These are phyloP conservation scores for Heliconius ismenius DNA, from an alignment of 2,888 invertebrate genomes.

Conservation along the genomic window DNA sequence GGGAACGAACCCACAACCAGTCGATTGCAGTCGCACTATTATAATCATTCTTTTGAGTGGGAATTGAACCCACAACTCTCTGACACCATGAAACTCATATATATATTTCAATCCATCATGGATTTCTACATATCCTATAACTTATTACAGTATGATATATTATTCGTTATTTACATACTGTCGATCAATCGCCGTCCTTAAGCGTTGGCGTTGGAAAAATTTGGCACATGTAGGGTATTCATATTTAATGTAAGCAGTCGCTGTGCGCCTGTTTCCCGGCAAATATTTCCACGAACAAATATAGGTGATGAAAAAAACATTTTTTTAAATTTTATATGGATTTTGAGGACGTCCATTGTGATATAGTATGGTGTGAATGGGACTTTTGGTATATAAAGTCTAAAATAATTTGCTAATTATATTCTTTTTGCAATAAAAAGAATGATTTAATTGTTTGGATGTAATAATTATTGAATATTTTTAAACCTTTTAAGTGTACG, in stretches of 20 bases:
- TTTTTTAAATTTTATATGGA: conserved; percentile 4
- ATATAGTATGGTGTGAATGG: neutral
- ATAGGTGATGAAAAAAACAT: neutral
- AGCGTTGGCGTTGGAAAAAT: conserved; percentile 12
- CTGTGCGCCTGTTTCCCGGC: conserved; percentile 16
- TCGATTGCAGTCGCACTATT: too few species aligned
- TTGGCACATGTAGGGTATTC: conserved; percentile 1
- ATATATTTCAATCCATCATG: neutral
- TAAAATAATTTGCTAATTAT: too few species aligned
- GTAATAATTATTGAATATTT: too few species aligned
- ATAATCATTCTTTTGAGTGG: too few species aligned
- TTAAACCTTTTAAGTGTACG: too few species aligned
- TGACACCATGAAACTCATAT: neutral
- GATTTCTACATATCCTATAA: neutral
- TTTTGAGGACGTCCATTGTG: neutral
- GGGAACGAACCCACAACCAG: too few species aligned
- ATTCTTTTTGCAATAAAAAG: too few species aligned
- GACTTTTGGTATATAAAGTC: neutral
- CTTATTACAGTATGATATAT: conserved; percentile 1
- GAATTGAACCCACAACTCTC: too few species aligned
- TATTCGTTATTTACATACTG: conserved; percentile 13
- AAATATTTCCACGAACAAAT: conserved; percentile 11
- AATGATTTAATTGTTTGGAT: too few species aligned
- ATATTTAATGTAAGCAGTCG: conserved; percentile 18
- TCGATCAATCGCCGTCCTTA: conserved; percentile 13